Evolutionary conservation across 1,140 invertebrate genomes (phyloP), one percentile per base, ranked within the genome.

Genomic region (Batillaria attramentaria): DNA sequence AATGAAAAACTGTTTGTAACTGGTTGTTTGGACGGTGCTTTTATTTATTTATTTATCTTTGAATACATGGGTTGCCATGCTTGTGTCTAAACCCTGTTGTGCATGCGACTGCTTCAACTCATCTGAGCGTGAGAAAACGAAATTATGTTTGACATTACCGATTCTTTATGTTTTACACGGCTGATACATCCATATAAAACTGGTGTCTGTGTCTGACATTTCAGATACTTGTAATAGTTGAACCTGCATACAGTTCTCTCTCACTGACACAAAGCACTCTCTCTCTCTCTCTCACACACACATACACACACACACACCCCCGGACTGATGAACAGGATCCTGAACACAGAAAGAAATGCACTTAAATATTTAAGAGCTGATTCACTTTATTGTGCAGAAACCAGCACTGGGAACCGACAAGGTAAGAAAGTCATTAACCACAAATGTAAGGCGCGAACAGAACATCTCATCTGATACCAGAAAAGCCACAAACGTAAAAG

Each of bases 341-440:
- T 54, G 3, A 1, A 18, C 18, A 54, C n/a, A n/a, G 18, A 3
- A 20, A 50, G 46, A 50, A 50, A 13, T 13, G 13, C 13, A 50
- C 46, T 50, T 13, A 50, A 24, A 50, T 50, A 13, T 24, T 50
- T 13, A 50, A 50, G 24, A 13, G n/a, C n/a, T n/a, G n/a, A n/a
- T n/a, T 57, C 43, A 60, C 43, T 57, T 57, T 57, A 73, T 73
- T 54, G 46, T 73, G 72, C 72, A 57, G 43, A 60, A 73, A 35
- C 37, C 54, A 73, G 33, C 46, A n/a, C 35, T 43, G 43, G 72
- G 37, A 73, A 73, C 46, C 39, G 35, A 54, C 43, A 60, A 54
- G 46, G n/a, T n/a, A n/a, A n/a, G n/a, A n/a, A n/a, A n/a, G n/a
- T n/a, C n/a, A n/a, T n/a, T n/a, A n/a, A n/a, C n/a, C n/a, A n/a